A percentile compares a stretch with the other conserved stretches of the same genome.
Evolutionary conservation across 2,888 invertebrate species (phyloP).

Genomic region (Sphaerophoria taeniata): DNA sequence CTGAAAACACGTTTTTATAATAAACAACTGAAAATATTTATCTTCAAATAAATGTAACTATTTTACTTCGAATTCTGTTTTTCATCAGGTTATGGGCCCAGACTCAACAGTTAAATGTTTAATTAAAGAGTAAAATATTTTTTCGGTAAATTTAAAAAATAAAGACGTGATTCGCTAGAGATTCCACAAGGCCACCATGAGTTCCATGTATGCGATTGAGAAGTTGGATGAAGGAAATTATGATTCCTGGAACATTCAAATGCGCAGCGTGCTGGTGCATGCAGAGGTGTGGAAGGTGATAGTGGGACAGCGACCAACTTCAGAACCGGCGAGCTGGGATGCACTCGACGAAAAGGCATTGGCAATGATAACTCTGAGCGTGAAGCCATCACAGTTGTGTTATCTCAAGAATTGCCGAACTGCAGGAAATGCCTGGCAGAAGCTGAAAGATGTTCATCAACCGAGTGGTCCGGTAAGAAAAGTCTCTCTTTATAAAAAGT

Average conservation of each 20-base stretch:
- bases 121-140: neutral
- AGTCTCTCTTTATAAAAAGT: no score
- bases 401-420: no score
- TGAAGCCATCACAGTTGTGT: no score
- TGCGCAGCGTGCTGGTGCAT: slow-evolving; percentile 35
- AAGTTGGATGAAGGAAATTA: neutral
- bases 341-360: slow-evolving; percentile 41
- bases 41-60: no score
- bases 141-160: slow-evolving; percentile 7
- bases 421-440: no score
- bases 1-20: no score
- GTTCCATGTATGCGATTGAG: no score
- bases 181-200: no score
- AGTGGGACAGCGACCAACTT: neutral
- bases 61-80: neutral
- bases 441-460: no score
- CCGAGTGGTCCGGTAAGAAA: no score
- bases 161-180: no score
- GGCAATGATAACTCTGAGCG: slow-evolving; percentile 50
- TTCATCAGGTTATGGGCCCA: slow-evolving; percentile 18
- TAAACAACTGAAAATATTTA: no score
- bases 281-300: neutral
- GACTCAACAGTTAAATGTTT: slow-evolving; percentile 3
- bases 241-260: slow-evolving; percentile 75
- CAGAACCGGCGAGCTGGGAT: slow-evolving; percentile 34